Evolutionary conservation across 2,888 invertebrate species (phyloP).

Genomic region (Mythimna vitellina): DNA sequence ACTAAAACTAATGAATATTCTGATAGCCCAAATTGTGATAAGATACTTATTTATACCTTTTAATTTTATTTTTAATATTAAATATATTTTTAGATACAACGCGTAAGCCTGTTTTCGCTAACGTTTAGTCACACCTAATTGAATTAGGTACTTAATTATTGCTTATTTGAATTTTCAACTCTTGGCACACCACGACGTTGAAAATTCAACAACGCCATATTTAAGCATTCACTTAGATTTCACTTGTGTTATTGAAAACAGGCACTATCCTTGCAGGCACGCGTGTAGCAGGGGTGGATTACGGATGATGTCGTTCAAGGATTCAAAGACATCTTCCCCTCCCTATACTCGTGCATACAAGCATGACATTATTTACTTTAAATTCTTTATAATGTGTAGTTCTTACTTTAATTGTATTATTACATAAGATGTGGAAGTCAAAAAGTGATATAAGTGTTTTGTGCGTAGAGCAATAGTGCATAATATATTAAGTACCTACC

Average conservation of each 20-base stretch:
- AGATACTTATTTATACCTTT: slow-evolving; percentile 12
- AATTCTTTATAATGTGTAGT: not conserved
- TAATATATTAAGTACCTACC: slow-evolving; percentile 12
- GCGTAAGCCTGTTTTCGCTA: not conserved
- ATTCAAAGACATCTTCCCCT: not conserved
- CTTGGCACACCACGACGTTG: not conserved
- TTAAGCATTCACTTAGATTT: not conserved
- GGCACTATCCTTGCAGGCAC: not conserved
- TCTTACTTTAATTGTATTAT: not conserved
- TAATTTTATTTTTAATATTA: not conserved
- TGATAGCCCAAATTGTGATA: slow-evolving; percentile 8
- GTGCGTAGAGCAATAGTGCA: slow-evolving; percentile 26
- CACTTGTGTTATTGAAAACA: not conserved
- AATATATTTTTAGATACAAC: not conserved
- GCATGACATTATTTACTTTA: not conserved
- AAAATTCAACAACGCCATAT: not conserved
- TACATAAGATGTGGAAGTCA: not conserved
- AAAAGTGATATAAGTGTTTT: slow-evolving; percentile 24
- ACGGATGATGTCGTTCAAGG: no score
- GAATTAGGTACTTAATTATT: no score
- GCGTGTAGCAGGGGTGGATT: not conserved
- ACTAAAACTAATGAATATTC: slow-evolving; percentile 21
- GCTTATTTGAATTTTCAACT: no score
- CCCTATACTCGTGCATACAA: not conserved
- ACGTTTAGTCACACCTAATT: no score